These are phyloP conservation scores for Hylyphantes graminicola DNA, from an alignment of 1,140 invertebrate genomes.

Conservation along the genomic window DNA sequence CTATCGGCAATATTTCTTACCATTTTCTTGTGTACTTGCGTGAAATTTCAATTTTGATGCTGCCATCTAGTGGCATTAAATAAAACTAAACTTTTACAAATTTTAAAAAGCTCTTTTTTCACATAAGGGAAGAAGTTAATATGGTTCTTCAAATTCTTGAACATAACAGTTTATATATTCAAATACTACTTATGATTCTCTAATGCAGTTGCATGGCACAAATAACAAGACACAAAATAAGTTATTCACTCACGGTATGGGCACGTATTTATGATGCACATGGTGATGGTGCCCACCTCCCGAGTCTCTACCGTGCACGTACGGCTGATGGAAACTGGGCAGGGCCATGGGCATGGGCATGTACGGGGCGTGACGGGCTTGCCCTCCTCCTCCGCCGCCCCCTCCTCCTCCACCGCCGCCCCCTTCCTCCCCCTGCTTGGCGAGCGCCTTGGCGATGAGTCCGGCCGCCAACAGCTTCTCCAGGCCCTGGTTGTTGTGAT, in stretches of 20 bases:
- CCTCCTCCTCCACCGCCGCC: slow-evolving; percentile 46
- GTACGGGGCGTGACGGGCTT: not conserved
- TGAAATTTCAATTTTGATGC: no score
- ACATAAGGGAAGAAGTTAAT: no score
- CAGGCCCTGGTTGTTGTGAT: slow-evolving; percentile 11
- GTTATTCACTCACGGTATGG: slow-evolving; percentile 45
- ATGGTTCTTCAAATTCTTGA: no score
- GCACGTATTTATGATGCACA: slow-evolving; percentile 55
- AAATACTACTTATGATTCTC: no score
- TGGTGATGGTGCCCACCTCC: slow-evolving; percentile 35
- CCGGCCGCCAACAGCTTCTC: slow-evolving; percentile 55
- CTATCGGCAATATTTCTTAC: no score
- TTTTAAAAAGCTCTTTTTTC: no score
- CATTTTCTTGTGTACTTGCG: no score
- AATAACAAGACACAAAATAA: not conserved
- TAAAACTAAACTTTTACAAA: no score
- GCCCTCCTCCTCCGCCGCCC: not conserved
- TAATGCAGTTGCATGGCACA: no score
- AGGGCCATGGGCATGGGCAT: not conserved
- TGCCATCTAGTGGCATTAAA: no score
- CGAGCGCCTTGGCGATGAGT: slow-evolving; percentile 53
- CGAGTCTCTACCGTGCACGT: slow-evolving; percentile 2
- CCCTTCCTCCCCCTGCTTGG: slow-evolving; percentile 42
- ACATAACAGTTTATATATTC: no score
- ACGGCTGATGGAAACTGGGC: not conserved